These are phyloP conservation scores for Gallinago solitaria DNA, from an alignment of 2,797 vertebrate species.

Conservation along the genomic window DNA sequence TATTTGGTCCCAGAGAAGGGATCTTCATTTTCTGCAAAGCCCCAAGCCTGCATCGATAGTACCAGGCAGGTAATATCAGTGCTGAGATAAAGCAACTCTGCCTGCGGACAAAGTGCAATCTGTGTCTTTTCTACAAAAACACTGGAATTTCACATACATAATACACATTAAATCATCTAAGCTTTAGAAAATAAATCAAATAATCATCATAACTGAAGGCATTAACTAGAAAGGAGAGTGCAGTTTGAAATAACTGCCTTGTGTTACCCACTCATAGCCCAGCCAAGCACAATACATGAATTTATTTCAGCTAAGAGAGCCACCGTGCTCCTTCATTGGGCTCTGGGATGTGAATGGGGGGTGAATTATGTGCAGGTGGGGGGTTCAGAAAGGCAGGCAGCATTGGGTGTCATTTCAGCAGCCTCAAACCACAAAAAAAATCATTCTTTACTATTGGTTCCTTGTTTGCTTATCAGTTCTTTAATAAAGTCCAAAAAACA, in stretches of 20 bases:
- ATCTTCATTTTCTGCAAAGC: background rate
- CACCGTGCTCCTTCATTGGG: accelerated
- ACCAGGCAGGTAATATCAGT: background rate
- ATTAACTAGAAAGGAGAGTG: background rate
- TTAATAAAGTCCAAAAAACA: background rate
- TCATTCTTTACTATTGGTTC: background rate
- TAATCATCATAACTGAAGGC: background rate
- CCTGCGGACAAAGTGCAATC: background rate
- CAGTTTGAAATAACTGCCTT: background rate
- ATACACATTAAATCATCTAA: background rate
- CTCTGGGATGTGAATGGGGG: accelerated
- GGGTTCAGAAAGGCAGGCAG: background rate
- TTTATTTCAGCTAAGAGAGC: background rate
- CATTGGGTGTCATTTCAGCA: background rate
- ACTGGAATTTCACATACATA: background rate
- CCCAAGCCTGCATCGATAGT: background rate
- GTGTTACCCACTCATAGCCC: background rate
- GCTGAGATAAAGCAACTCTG: background rate
- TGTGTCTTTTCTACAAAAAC: background rate
- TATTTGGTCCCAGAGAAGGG: background rate
- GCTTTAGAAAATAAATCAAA: background rate
- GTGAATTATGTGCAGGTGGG: background rate
- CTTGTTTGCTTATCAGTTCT: background rate
- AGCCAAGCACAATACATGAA: background rate
- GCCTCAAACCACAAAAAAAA: background rate